Percentiles rank a stretch among this genome's conserved stretches.
Evolutionary conservation across 2,797 vertebrate species (phyloP).

Genomic region (Parauchenoglanis ngamensis): DNA sequence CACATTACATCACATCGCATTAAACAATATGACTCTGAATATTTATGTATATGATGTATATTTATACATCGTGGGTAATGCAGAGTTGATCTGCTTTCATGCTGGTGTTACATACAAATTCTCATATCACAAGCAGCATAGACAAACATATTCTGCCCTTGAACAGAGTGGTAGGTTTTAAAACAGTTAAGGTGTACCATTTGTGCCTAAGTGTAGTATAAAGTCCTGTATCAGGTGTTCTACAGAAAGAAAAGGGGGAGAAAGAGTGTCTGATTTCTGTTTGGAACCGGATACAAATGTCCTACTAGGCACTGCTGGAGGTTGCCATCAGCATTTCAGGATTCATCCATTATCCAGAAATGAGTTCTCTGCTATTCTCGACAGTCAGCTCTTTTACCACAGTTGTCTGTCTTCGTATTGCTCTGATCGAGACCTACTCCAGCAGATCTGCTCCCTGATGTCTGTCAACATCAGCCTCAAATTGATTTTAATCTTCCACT

Average conservation of each 20-base stretch:
- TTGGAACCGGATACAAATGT: slow-evolving; percentile 49
- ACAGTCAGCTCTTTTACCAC: slow-evolving; percentile 37
- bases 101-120: background rate
- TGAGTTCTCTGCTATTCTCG: slow-evolving; percentile 40
- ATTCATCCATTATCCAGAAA: slow-evolving; percentile 49
- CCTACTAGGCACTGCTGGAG: slow-evolving; percentile 50
- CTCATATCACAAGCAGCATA: background rate
- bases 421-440: slow-evolving; percentile 22
- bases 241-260: background rate
- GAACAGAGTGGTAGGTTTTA: background rate
- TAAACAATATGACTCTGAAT: background rate
- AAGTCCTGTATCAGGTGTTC: slow-evolving; percentile 40
- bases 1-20: background rate
- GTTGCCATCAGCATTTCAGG: slow-evolving; percentile 52
- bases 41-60: background rate
- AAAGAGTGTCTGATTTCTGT: slow-evolving; percentile 42
- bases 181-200: background rate
- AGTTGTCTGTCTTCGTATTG: slow-evolving; percentile 6
- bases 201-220: slow-evolving; percentile 26
- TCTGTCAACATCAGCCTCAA: slow-evolving; percentile 34
- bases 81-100: background rate
- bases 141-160: background rate
- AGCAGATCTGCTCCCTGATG: slow-evolving; percentile 26
- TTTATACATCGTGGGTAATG: background rate
- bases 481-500: slow-evolving; percentile 43